phyloP scores from a whole-genome alignment of 2,888 invertebrate species.

The Beris morrisii region DNA sequence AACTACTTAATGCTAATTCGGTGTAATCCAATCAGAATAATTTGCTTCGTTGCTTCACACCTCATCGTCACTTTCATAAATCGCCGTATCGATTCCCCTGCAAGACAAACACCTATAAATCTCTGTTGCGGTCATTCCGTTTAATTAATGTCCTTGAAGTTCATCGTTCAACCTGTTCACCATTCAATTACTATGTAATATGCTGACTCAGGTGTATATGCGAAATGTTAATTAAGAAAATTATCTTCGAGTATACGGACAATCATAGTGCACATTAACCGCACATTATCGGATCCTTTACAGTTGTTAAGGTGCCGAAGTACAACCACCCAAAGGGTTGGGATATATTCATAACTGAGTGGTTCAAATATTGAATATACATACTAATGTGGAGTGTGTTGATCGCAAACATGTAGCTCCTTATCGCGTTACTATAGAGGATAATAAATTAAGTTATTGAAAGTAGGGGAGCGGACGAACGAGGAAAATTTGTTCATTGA shows the following conservation, averaged over 20 bases:
- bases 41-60: slow-evolving; percentile 15
- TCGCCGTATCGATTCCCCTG: slow-evolving; percentile 2
- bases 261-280: no score
- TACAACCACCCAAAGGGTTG: no score
- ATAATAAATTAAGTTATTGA: no score
- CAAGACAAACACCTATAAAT: slow-evolving; percentile 13
- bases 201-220: slow-evolving; percentile 15
- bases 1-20: slow-evolving; percentile 1
- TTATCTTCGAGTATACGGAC: slow-evolving; percentile 2
- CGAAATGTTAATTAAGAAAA: slow-evolving; percentile 19
- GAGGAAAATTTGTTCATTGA: no score
- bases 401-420: no score
- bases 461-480: no score
- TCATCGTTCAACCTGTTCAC: slow-evolving; percentile 19
- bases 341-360: no score
- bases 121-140: slow-evolving; percentile 15
- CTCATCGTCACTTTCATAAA: slow-evolving; percentile 10
- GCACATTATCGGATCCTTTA: no score
- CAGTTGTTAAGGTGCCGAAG: no score
- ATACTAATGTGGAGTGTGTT: no score
- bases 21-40: background rate
- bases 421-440: no score
- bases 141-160: slow-evolving; percentile 26
- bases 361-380: no score
- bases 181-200: slow-evolving; percentile 8